phyloP scores from a whole-genome alignment of 2,888 invertebrate genomes.

The Thysanoteuthis rhombus region DNA sequence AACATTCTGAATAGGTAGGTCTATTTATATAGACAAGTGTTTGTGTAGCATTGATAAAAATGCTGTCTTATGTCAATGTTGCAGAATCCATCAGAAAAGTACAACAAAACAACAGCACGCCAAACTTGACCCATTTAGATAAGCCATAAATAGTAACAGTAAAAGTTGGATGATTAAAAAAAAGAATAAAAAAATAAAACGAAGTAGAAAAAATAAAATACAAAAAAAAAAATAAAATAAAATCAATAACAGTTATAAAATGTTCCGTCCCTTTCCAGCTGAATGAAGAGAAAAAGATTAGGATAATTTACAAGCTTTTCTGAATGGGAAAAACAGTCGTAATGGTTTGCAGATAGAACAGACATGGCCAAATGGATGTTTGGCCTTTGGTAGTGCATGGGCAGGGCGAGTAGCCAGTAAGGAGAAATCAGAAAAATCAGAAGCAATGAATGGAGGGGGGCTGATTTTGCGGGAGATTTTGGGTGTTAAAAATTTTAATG shows the following conservation, averaged over 20 bases:
- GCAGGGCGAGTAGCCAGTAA: background rate
- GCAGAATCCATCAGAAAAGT: background rate
- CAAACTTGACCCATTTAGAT: conserved; percentile 12
- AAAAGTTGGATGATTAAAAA: background rate
- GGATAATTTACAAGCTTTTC: background rate
- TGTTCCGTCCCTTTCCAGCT: background rate
- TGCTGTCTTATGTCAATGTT: background rate
- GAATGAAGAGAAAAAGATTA: conserved; percentile 12
- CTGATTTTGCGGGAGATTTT: too few relatives aligned
- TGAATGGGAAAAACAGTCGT: too few relatives aligned
- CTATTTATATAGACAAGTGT: too few relatives aligned
- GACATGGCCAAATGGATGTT: background rate
- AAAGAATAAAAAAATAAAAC: too few relatives aligned
- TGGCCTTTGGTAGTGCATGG: background rate
- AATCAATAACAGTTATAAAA: background rate
- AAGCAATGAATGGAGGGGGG: too few relatives aligned
- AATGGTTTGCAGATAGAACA: background rate
- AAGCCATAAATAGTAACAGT: background rate
- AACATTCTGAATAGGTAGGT: too few relatives aligned
- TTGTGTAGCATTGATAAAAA: background rate
- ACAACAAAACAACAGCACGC: background rate
- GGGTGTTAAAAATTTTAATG: too few relatives aligned
- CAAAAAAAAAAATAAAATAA: too few relatives aligned
- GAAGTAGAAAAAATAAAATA: too few relatives aligned
- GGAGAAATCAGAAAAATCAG: too few relatives aligned